Base-by-base conservation (phyloP, 2,888 invertebrate species). In the Imbricaverruca yamaguchii region DNA sequence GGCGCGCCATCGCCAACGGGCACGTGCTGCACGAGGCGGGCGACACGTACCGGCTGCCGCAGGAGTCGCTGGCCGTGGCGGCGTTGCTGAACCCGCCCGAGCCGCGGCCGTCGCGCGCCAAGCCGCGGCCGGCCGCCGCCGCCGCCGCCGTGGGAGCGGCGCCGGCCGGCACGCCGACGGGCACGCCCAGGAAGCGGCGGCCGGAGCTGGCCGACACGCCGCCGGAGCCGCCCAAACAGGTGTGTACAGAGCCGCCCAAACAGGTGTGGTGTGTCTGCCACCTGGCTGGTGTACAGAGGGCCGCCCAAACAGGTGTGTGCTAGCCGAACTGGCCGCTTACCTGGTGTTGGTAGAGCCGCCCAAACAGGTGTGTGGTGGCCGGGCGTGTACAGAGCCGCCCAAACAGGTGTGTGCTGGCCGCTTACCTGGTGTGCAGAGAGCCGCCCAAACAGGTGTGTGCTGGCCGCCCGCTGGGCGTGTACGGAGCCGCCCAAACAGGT, bases 1-100 rank as follows among this genome's bases (percentile, higher is more conserved):
- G 74, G 7, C 74, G 74, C 55, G 74, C 74, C 53, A 74, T 74
- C 74, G 74, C 74, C 74, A 74, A 74, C 74, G 74, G 74, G 3
- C 74, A 74, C 74, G 74, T 74, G 55, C 74, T 74, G 18, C 74
- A 74, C 53, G 74, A 74, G 74, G 74, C 21, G 12, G 67, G 67
- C 67, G 69, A 69, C 69, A 53, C 53, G 21, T 74, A 74, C 74
- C 74, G 74, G 74, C 74, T 74, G 74, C 74, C 74, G 55, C 74
- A 74, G 74, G 74, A 74, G 74, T 74, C 74, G 53, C 74, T 74
- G 74, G 74, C 74, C 3, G 74, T 74, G 74, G 74, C 74, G 8
- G 74, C 74, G 8, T 55, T 74, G 9, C 74, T 74, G 3, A 53
- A 74, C 74, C 74, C 74, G 21, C 74, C 74, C 9, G 74, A 74